Percentiles rank a stretch among this genome's conserved stretches.
These are phyloP conservation scores for Phortica magna DNA, from an alignment of 2,888 invertebrate genomes.

Conservation along the genomic window DNA sequence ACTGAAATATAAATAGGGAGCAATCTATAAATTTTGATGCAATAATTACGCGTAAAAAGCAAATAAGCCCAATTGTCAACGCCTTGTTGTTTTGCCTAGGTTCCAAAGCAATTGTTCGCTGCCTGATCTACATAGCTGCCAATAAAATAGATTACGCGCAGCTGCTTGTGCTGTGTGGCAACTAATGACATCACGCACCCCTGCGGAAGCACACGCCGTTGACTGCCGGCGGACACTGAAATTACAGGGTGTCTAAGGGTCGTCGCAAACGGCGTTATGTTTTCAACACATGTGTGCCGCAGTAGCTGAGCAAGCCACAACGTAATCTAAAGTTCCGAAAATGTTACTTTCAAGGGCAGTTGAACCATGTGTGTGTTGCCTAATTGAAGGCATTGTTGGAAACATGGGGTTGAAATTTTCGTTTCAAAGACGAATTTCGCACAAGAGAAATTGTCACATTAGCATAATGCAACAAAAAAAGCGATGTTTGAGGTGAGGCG, in stretches of 20 bases:
- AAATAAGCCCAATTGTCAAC: conserved; percentile 68
- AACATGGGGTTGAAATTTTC: conserved; percentile 19
- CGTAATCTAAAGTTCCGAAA: conserved; percentile 43
- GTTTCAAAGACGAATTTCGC: conserved; percentile 36
- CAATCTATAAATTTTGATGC: not conserved
- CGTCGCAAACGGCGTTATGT: not conserved
- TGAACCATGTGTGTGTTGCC: not conserved
- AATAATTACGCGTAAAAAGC: conserved; percentile 57
- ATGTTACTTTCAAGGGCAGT: conserved; percentile 15
- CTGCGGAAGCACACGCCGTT: not conserved
- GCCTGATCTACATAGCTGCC: conserved; percentile 25
- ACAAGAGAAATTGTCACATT: not conserved
- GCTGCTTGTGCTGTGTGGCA: conserved; percentile 52
- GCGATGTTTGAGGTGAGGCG: not conserved
- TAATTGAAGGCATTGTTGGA: not conserved
- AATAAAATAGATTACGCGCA: conserved; percentile 51
- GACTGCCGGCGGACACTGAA: conserved; percentile 7
- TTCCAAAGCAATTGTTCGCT: not conserved
- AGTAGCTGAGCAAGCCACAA: conserved; percentile 40
- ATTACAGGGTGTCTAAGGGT: conserved; percentile 59
- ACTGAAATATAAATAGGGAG: not conserved
- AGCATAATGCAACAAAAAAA: not conserved
- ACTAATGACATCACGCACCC: conserved; percentile 3
- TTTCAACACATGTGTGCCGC: conserved; percentile 52
- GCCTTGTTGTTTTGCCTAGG: conserved; percentile 34